phyloP scores from a whole-genome alignment of 2,113 vertebrate species.

The Falco punctatus region DNA sequence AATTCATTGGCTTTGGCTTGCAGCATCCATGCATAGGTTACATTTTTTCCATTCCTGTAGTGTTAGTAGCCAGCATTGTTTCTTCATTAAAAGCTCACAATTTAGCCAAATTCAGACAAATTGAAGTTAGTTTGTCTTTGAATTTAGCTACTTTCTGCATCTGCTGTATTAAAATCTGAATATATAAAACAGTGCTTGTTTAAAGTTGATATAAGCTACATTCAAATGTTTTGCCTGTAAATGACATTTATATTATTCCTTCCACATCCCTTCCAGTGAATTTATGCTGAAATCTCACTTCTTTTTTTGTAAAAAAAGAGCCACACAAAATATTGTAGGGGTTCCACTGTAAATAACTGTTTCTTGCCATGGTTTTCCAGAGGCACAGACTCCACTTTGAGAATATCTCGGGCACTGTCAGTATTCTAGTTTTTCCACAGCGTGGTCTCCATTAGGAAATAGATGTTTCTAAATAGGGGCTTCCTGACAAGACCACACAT shows the following conservation, averaged over 20 bases:
- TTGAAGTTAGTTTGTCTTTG: not conserved
- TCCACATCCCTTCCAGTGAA: not conserved
- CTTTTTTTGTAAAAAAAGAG: not conserved
- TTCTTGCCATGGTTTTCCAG: not conserved
- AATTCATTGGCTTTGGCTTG: not conserved
- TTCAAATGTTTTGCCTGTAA: not conserved
- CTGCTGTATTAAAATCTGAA: not conserved
- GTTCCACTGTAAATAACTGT: not conserved
- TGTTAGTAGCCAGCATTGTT: not conserved
- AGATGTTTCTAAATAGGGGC: not conserved
- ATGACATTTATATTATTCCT: not conserved
- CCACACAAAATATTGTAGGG: not conserved
- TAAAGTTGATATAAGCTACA: not conserved
- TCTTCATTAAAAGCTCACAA: not conserved
- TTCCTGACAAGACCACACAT: not conserved
- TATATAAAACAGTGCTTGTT: not conserved
- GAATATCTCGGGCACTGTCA: not conserved
- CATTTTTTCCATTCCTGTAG: not conserved
- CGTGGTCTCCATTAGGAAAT: not conserved
- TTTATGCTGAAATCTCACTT: not conserved
- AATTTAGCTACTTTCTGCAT: not conserved
- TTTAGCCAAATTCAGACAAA: not conserved
- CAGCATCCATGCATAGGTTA: not conserved
- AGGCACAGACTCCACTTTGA: not conserved
- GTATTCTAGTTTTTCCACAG: not conserved